A percentile compares a stretch with the other conserved stretches of the same genome.
phyloP scores from a whole-genome alignment of 2,113 vertebrate species.

The Recurvirostra avosetta region DNA sequence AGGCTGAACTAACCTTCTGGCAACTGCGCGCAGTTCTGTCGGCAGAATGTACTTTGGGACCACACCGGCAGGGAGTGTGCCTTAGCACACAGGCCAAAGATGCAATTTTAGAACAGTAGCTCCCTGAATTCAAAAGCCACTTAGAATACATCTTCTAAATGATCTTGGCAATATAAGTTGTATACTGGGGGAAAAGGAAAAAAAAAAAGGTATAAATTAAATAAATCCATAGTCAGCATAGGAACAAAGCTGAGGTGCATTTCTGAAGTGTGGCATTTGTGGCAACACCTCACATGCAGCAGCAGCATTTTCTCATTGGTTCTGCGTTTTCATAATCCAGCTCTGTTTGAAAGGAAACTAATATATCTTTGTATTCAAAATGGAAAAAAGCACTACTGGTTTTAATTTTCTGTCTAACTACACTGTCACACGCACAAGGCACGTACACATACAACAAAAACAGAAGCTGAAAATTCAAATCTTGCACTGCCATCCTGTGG shows the following conservation, averaged over 20 bases:
- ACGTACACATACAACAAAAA: not conserved
- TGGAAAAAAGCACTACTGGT: constrained; percentile 38
- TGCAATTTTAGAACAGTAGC: not conserved
- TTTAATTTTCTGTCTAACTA: constrained; percentile 44
- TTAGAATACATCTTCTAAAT: not conserved
- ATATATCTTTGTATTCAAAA: constrained; percentile 15
- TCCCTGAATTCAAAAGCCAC: not conserved
- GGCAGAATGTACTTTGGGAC: not conserved
- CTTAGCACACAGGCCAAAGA: not conserved
- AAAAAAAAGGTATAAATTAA: not conserved
- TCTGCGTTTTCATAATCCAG: not conserved
- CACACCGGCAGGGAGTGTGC: fast-evolving
- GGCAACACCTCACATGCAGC: not conserved
- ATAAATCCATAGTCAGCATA: not conserved
- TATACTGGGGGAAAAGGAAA: not conserved
- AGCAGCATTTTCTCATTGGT: not conserved
- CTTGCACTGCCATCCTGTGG: constrained; percentile 60
- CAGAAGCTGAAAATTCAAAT: not conserved
- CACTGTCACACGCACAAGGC: not conserved
- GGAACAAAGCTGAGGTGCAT: not conserved
- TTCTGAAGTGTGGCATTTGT: not conserved
- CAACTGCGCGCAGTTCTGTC: fast-evolving
- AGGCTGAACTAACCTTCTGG: not conserved
- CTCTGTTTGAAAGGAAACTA: not conserved
- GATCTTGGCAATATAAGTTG: not conserved